Evolutionary conservation across 2,113 vertebrate species (phyloP), one percentile per base, ranked within the genome.

Genomic region (Manacus vitellinus): DNA sequence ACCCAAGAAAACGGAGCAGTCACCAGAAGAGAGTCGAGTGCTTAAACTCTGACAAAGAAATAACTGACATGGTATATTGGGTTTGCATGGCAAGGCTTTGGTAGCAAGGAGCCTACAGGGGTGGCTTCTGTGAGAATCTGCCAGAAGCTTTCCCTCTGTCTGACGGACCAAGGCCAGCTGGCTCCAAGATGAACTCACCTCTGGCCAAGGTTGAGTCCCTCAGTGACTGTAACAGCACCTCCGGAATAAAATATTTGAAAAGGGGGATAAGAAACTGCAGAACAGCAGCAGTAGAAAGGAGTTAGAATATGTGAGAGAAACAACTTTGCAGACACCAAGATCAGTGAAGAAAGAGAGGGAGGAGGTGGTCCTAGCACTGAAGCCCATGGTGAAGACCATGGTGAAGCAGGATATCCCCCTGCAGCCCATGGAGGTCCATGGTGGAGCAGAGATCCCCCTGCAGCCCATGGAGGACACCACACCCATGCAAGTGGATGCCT

Each of bases 31-130:
- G 5, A 92, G 70, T 85, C 81, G 91, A 93, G 37, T 62, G 73
- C 37, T 93, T 85, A 95, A 94, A 95, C 68, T 93, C 84, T 95
- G 95, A 94, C 95, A 97, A 97, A 97, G 92, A 93, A 97, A 88
- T 93, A 96, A 95, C 75, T 94, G 93, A 95, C 91, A 95, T 15
- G 6, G 62, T 61, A 37, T 44, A 30, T 9, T n/a, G 41, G 31
- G 19, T 75, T 87, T 75, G 43, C 6, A 15, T 39, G 55, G 35
- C 23, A 81, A n/a, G 23, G 31, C 27, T 81, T 63, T 75, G 55
- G 35, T 56, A 39, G 27, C 33, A 59, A 41, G 21, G 25, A 5
- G 21, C 15, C 30, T 43, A 20, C 3, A 41, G 39, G 30, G 17
- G 24, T 47, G n/a, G n/a, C 17, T 66, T 39, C 37, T 66, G 20